phyloP scores from a whole-genome alignment of 2,888 invertebrate genomes.

The Tiliacea citrago region DNA sequence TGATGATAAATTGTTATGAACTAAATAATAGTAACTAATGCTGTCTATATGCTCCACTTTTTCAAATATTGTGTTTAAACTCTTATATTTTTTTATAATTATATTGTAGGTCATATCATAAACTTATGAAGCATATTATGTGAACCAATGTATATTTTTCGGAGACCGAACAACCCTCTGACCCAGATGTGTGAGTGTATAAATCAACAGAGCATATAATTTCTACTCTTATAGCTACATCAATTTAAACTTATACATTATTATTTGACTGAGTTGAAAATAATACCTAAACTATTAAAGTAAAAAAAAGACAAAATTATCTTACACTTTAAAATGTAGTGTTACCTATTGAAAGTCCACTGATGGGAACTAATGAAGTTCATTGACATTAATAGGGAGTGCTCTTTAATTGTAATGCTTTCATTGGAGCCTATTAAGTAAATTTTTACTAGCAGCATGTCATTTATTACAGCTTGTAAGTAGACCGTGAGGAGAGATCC shows the following conservation, averaged over 20 bases:
- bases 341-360: slow-evolving; percentile 56
- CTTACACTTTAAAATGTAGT: slow-evolving; percentile 18
- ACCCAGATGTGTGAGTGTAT: slow-evolving; percentile 20
- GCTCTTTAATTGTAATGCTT: slow-evolving; percentile 77
- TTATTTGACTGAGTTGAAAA: slow-evolving; percentile 2
- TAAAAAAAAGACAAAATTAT: slow-evolving; percentile 14
- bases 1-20: too few relatives aligned
- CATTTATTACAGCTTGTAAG: slow-evolving; percentile 51
- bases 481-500: slow-evolving; percentile 53
- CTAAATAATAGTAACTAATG: neutral
- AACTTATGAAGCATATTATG: neutral
- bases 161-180: slow-evolving; percentile 5
- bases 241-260: neutral
- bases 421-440: slow-evolving; percentile 75
- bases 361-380: slow-evolving; percentile 77
- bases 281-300: neutral
- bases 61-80: neutral
- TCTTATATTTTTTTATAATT: neutral
- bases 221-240: neutral
- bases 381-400: slow-evolving; percentile 83
- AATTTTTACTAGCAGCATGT: slow-evolving; percentile 67
- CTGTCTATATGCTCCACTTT: neutral
- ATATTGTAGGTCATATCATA: neutral
- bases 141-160: neutral
- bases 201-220: neutral